These are phyloP conservation scores for Crocidura indochinensis DNA, from an alignment of 2,797 vertebrate species.

Conservation along the genomic window DNA sequence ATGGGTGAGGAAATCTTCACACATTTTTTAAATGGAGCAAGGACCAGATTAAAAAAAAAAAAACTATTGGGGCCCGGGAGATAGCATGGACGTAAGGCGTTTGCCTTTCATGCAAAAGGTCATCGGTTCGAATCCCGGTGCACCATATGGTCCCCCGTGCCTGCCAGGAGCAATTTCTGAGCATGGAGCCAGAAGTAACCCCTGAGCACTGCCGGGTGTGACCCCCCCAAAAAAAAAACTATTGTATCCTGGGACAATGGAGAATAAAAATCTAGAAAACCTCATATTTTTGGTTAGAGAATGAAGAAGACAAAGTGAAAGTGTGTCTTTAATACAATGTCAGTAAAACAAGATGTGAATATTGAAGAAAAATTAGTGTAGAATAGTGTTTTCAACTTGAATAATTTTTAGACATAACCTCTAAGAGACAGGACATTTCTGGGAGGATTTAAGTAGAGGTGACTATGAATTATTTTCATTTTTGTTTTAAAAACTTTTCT, in stretches of 20 bases:
- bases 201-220: too few relatives aligned
- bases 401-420: neutral
- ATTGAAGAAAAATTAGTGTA: neutral
- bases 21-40: neutral
- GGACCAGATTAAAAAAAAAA: too few relatives aligned
- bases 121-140: too few relatives aligned
- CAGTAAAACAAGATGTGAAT: neutral
- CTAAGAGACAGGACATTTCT: neutral
- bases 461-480: neutral
- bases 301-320: too few relatives aligned
- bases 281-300: neutral
- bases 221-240: too few relatives aligned
- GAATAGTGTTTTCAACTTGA: neutral
- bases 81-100: too few relatives aligned
- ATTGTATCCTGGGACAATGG: neutral
- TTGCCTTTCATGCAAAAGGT: too few relatives aligned
- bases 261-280: neutral
- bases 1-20: fast-evolving
- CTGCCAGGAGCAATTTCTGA: too few relatives aligned
- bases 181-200: too few relatives aligned
- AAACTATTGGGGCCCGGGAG: too few relatives aligned
- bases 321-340: neutral
- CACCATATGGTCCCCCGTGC: too few relatives aligned
- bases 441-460: conserved; percentile 1
- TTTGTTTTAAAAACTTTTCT: neutral